Base-by-base conservation (phyloP, 2,113 vertebrate genomes). In the Lophochroa leadbeateri region DNA sequence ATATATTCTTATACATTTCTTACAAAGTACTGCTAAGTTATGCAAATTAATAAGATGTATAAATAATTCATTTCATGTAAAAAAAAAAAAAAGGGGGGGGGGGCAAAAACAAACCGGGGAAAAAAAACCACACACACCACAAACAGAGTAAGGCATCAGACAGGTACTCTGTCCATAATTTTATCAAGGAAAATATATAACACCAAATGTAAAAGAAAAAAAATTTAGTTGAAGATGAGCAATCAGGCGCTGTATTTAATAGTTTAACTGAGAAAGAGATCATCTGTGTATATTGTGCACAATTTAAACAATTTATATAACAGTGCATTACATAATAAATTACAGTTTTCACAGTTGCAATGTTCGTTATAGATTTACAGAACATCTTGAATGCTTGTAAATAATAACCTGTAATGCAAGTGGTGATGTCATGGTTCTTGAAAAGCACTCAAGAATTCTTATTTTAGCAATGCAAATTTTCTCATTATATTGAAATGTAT, bases 371-470 rank as follows among this genome's bases (percentile, higher is more conserved):
- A 80, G 78, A 83, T 85, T 61, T 92, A 74, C 44, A 82, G 85
- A 93, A 53, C 53, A 61, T 86, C 58, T 46, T 64, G 44, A 52
- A 90, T 57, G 49, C 79, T 90, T 88, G 68, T 95, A 88, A 92
- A 86, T 82, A 96, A 87, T 90, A 93, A 96, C 86, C 88, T 93
- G 82, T 88, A 94, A 79, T 92, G 95, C 95, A 94, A 88, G 85
- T 50, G 31, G 17, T 86, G 75, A 53, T 94, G 92, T 88, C 44
- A 7, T 86, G 71, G 31, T 88, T 94, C 79, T 95, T 95, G 90
- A 97, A 90, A 93, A 94, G 63, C 53, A 46, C 60, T 95, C 86
- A 49, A 90, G 52, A 79, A 74, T 77, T 95, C 88, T 94, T 88
- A 77, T 53, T 96, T 94, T 95, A 94, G 90, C 71, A 86, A 88